Base-by-base conservation (phyloP, 2,888 invertebrate species). In the Anodontia alba region DNA sequence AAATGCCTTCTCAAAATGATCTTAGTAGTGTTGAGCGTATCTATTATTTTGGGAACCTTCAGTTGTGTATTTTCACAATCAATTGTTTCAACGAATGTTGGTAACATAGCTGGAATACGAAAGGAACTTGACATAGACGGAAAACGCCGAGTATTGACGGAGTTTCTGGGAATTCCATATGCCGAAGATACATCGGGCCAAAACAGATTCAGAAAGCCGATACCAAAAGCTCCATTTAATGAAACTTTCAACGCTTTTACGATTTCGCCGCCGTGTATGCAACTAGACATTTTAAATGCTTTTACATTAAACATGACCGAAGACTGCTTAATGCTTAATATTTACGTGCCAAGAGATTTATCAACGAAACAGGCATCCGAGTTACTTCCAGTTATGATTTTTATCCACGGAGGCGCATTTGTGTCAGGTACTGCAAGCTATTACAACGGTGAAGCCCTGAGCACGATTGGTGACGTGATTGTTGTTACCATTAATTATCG, bases 401-500 rank as follows among this genome's bases (percentile, higher is more conserved):
- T 77, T 79, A 75, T 84, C 29, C 77, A 84, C 66, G 84, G 84
- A 7, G 84, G 84, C 1, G 76, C 57, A 5, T 81, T 84, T 72
- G 69, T 76, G 1, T n/a, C 36, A 17, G 83, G 83, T 2, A 36
- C 57, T n/a, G 46, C 38, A 17, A 51, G 26, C 36, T 29, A 57
- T 15, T 80, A 80, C 38, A 31, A 51, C 0, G 62, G 54, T 5
- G 76, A 71, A 20, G 43, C 42, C 20, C 66, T 80, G 0, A 62
- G 42, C 23, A 43, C 54, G 0, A 54, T 66, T 29, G 49, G 51
- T 46, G 76, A 73, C n/a, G 80, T 76, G 23, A 76, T 80, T 15
- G 73, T 80, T 68, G 84, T 85, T 0, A 85, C 84, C 29, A 66
- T 85, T 0, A 85, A 85, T 72, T 81, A 85, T 46, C 46, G 84